Evolutionary conservation across 2,888 invertebrate genomes (phyloP), one percentile per base, ranked within the genome.

Genomic region (Melipona bicolor): DNA sequence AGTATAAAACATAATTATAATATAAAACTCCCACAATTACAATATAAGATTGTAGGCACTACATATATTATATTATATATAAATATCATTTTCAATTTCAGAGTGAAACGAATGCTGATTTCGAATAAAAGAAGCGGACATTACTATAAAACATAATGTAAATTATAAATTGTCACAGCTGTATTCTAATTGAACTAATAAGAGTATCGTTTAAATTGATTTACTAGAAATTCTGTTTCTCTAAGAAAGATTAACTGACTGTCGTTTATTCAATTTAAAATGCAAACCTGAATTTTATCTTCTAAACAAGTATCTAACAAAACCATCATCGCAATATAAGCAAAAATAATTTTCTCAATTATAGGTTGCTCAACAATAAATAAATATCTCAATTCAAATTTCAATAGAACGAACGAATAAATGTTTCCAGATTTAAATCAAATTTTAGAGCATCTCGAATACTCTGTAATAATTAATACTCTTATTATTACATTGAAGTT

Each of bases 81-180:
- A 4, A 62, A 0, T 21, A 4, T 15, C 43, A 43, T 49, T 59
- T 49, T 79, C 19, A 2, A 61, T 84, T 83, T 3, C 75, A 84
- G 84, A 79, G 59, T 36, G 61, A 83, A 4, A n/a, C 32, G 15
- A 73, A 77, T 32, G 83, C 69, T 62, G 79, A 83, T 56, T 76
- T 79, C 50, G 78, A 84, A 64, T 83, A 70, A 83, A 32, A 65
- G 19, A 56, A 52, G 69, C 36, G 43, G 52, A n/a, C 1, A 24
- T 54, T 61, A n/a, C 32, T 50, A 36, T 59, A 43, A 75, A 56
- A 76, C 49, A 62, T 73, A 71, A 77, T 83, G 81, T 84, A 83
- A 78, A 84, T 75, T 84, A 84, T 78, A 84, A 76, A 71, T 78
- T 72, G 59, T 71, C 75, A 76, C 71, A 78, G 71, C 24, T 32